These are phyloP conservation scores for Drosophila athabasca DNA, from an alignment of 1,140 invertebrate genomes.

Conservation along the genomic window DNA sequence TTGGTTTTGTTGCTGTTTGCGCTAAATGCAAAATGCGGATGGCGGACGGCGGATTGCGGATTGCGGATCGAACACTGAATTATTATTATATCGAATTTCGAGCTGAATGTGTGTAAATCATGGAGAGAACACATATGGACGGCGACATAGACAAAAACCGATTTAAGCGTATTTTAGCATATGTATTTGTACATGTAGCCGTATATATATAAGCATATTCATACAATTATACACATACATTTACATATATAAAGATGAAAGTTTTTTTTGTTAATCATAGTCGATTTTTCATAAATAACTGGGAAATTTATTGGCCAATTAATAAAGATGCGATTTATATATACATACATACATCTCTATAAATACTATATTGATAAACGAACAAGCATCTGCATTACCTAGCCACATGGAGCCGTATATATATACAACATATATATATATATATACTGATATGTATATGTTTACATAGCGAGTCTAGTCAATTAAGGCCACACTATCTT, in stretches of 20 bases:
- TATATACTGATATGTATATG: constrained; percentile 14
- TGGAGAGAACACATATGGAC: constrained; percentile 42
- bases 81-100: constrained; percentile 40
- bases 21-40: constrained; percentile 34
- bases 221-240: constrained; percentile 1
- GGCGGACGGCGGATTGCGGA: constrained; percentile 16
- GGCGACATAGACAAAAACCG: constrained; percentile 34
- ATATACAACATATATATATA: constrained; percentile 4
- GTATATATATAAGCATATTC: constrained; percentile 40
- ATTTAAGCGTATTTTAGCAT: constrained; percentile 65
- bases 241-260: constrained; percentile 4
- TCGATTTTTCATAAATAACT: constrained; percentile 72
- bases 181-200: constrained; percentile 48
- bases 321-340: constrained; percentile 76
- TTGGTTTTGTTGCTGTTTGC: constrained; percentile 36
- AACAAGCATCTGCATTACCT: constrained; percentile 53
- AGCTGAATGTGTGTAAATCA: constrained; percentile 68
- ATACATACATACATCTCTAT: constrained; percentile 31
- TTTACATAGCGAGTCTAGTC: constrained; percentile 57
- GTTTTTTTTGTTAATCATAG: constrained; percentile 52
- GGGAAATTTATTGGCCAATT: constrained; percentile 73
- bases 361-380: constrained; percentile 19
- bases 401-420: constrained; percentile 48
- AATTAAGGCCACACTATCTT: constrained; percentile 67
- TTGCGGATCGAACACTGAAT: constrained; percentile 49